A percentile compares a stretch with the other conserved stretches of the same genome.
Evolutionary conservation across 2,888 invertebrate genomes (phyloP).

Genomic region (Molorchus minor): DNA sequence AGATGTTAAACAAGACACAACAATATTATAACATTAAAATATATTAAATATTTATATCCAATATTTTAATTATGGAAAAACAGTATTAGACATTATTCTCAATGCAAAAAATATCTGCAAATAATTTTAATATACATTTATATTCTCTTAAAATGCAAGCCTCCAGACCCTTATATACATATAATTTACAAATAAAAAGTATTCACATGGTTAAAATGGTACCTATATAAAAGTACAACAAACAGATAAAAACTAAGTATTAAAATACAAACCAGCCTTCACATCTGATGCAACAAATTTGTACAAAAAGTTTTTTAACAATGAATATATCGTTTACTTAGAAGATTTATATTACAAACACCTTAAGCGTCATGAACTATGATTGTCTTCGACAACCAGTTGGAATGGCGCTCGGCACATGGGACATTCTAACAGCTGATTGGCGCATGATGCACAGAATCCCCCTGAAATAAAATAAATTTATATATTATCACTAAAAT

Average conservation of each 20-base stretch:
- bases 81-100: constrained; percentile 29
- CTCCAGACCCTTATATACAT: constrained; percentile 40
- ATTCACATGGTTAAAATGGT: constrained; percentile 28
- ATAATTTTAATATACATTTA: constrained; percentile 24
- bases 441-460: constrained; percentile 83
- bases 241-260: constrained; percentile 36
- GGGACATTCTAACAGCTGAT: constrained; percentile 84
- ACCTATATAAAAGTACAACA: constrained; percentile 31
- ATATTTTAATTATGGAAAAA: constrained; percentile 40
- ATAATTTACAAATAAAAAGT: constrained; percentile 25
- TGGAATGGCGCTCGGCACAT: constrained; percentile 81
- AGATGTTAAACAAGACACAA: not conserved
- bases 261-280: constrained; percentile 42
- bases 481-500: no score
- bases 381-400: constrained; percentile 63
- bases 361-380: constrained; percentile 57
- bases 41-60: constrained; percentile 33
- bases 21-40: constrained; percentile 42
- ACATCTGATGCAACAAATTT: constrained; percentile 44
- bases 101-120: constrained; percentile 41
- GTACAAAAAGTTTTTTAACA: constrained; percentile 41
- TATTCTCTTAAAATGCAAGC: constrained; percentile 35
- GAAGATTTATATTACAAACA: constrained; percentile 17
- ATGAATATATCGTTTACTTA: constrained; percentile 10
- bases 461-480: constrained; percentile 71